phyloP scores from a whole-genome alignment of 2,113 vertebrate species.

The Cololabis saira region DNA sequence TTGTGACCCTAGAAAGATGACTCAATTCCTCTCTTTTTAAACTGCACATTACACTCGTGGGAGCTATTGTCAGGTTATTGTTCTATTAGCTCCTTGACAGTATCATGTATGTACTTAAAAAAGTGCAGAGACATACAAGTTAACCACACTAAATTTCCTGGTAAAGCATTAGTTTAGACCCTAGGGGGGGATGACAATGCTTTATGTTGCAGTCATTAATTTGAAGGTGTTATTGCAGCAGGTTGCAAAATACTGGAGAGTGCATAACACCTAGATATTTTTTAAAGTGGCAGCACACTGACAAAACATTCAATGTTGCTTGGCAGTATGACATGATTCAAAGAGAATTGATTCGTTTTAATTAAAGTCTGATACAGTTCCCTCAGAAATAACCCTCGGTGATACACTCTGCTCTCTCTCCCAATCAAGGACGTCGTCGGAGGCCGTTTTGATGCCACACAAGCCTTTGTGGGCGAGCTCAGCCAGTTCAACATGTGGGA shows the following conservation, averaged over 20 bases:
- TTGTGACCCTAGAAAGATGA: constrained; percentile 33
- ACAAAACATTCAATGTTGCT: background rate
- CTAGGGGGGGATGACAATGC: background rate
- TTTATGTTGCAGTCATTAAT: constrained; percentile 21
- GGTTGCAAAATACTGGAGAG: constrained; percentile 26
- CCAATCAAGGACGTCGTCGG: constrained; percentile 90
- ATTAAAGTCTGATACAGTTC: constrained; percentile 24
- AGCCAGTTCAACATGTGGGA: constrained; percentile 99
- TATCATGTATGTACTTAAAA: constrained; percentile 14
- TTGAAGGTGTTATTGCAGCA: constrained; percentile 43
- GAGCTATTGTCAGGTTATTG: constrained; percentile 28
- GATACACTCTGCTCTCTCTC: constrained; percentile 17
- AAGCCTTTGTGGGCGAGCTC: constrained; percentile 97
- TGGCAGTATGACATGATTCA: constrained; percentile 43
- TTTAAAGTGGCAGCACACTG: constrained; percentile 24
- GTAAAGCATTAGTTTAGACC: constrained; percentile 15
- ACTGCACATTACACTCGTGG: constrained; percentile 29
- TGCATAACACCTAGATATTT: constrained; percentile 6
- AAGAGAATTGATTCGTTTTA: constrained; percentile 52
- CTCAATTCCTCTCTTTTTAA: constrained; percentile 49
- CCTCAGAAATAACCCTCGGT: background rate
- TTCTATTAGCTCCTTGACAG: constrained; percentile 37
- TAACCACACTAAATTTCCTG: constrained; percentile 25
- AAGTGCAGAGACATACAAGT: constrained; percentile 16
- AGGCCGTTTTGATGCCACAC: constrained; percentile 95